Evolutionary conservation across 2,888 invertebrate species (phyloP), one percentile per base, ranked within the genome.

Genomic region (Tromatobia lineatoria): DNA sequence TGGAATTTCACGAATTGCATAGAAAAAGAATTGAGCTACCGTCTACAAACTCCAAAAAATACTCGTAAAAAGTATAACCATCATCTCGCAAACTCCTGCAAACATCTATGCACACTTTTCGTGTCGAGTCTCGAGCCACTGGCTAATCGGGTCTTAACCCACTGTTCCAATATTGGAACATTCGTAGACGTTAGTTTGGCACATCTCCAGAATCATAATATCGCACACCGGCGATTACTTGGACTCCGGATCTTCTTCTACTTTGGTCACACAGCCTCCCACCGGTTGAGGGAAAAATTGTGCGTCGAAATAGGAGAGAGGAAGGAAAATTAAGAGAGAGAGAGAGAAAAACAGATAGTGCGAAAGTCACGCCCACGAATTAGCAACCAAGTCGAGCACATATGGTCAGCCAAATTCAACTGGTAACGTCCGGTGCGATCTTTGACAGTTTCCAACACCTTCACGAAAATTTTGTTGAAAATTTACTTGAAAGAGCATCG

Each of bases 131-230:
- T 57, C 80, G 25, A 71, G 59, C 52, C 47, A 50, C 74, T 45
- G 25, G 75, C 84, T 79, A 85, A 87, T 87, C 86, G 86, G 87
- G 75, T 80, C 83, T 85, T 86, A 83, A 79, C 86, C 82, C 82
- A 66, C 69, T 77, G 83, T 83, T 86, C 85, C 87, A 87, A 86
- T 87, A 87, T 87, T 87, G 86, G 86, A 86, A 87, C 86, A 83
- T 86, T 81, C 82, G 83, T 82, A 80, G 75, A 81, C 80, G 86
- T 75, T 80, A 59, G 70, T 83, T 82, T 87, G 87, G 87, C 87
- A 85, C 23, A 52, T 74, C 18, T 86, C 87, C 87, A 87, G 73
- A 45, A 75, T 86, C 86, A 45, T 85, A 85, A 85, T 82, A 85
- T 67, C 81, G 50, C 75, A 54, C 71, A 47, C 59, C 34, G 69